Evolutionary conservation across 1,140 invertebrate species (phyloP).

Genomic region (Philopotamus ludificatus): DNA sequence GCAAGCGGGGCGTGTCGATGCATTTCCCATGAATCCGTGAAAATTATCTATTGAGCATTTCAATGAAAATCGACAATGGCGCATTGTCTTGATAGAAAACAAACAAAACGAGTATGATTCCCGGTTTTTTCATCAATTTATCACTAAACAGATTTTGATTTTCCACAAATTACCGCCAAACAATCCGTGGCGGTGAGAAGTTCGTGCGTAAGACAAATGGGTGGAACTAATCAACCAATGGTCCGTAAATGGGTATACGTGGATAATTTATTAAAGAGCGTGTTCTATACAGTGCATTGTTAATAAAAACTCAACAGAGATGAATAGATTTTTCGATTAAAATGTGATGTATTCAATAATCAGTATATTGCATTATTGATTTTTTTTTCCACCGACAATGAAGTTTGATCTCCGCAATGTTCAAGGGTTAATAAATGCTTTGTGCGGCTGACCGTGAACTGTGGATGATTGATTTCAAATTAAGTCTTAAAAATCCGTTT

Average conservation of each 20-base stretch:
- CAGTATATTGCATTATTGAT: no score
- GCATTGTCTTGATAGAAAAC: conserved; percentile 6
- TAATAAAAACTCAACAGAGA: no score
- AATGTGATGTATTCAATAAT: no score
- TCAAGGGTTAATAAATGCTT: no score
- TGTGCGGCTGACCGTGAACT: no score
- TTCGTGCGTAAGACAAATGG: conserved; percentile 14
- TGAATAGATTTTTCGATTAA: no score
- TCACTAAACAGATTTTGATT: conserved; percentile 11
- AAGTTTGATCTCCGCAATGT: no score
- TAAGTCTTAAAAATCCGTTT: no score
- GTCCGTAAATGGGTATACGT: neutral
- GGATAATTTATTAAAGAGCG: no score
- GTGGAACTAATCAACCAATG: conserved; percentile 1
- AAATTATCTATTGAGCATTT: conserved; percentile 15
- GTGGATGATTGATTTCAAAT: no score
- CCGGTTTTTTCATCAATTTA: conserved; percentile 3
- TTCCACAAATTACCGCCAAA: conserved; percentile 6
- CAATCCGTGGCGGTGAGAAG: neutral
- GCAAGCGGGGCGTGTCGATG: neutral
- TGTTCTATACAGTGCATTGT: no score
- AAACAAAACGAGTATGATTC: neutral
- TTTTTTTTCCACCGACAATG: no score
- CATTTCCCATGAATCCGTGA: neutral
- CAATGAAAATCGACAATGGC: conserved; percentile 5